These are phyloP conservation scores for Halcyon malimbica DNA, from an alignment of 2,113 vertebrate species.

Conservation along the genomic window DNA sequence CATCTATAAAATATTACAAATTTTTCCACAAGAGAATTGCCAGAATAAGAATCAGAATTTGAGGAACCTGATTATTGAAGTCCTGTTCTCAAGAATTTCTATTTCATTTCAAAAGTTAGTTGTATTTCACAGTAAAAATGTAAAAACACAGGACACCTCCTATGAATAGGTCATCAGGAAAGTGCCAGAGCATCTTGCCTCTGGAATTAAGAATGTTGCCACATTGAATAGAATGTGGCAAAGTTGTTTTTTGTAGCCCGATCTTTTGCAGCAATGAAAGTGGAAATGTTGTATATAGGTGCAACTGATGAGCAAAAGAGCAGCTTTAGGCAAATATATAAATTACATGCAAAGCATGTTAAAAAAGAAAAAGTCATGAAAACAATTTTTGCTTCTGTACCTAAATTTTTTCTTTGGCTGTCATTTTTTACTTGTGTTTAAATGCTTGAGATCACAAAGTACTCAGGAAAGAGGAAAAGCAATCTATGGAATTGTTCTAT, in stretches of 20 bases:
- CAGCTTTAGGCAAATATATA: background rate
- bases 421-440: background rate
- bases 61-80: background rate
- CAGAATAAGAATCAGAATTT: background rate
- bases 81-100: background rate
- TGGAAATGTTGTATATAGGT: background rate
- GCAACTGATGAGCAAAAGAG: background rate
- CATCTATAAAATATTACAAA: background rate
- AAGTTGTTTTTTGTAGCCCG: background rate
- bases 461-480: background rate
- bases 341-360: background rate
- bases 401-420: background rate
- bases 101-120: background rate
- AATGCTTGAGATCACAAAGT: background rate
- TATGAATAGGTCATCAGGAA: background rate
- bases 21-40: background rate
- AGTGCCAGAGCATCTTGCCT: background rate
- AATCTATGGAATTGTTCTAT: background rate
- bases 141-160: background rate
- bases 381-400: background rate
- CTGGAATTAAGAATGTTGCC: constrained; percentile 3
- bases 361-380: background rate
- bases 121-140: background rate
- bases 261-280: background rate
- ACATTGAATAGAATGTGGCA: background rate